phyloP scores from a whole-genome alignment of 2,797 vertebrate species.

The Sparus aurata region DNA sequence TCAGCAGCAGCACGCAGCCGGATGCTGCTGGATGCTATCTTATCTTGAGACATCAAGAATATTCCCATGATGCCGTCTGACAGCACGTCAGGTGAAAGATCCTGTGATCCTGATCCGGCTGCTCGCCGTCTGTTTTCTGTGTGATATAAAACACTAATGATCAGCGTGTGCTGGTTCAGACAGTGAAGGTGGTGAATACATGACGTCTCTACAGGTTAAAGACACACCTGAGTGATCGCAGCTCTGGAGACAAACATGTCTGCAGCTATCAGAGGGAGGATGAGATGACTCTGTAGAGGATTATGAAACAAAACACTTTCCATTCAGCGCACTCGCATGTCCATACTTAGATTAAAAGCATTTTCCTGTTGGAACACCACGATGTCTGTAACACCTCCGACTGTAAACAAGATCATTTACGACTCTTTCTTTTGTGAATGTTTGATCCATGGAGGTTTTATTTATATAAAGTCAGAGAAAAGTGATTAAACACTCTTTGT shows the following conservation, averaged over 20 bases:
- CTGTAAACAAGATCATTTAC: no score
- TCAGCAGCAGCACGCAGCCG: rapidly evolving
- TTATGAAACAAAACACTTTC: no score
- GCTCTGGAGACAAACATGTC: neutral
- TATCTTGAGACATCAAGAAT: neutral
- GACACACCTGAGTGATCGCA: no score
- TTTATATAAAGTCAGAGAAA: no score
- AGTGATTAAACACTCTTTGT: no score
- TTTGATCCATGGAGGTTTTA: no score
- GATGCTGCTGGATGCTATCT: neutral
- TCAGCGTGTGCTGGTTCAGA: neutral
- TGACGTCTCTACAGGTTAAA: neutral
- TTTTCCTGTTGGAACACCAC: no score
- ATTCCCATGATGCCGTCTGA: slow-evolving; percentile 2
- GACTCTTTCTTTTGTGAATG: no score
- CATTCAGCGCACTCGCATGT: neutral
- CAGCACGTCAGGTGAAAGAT: neutral
- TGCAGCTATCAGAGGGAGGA: no score
- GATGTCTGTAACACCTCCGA: no score
- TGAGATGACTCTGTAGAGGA: no score
- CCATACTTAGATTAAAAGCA: neutral
- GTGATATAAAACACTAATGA: neutral
- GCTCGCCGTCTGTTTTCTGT: neutral
- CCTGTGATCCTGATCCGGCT: neutral
- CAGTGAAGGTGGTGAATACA: neutral